Percentiles rank a stretch among this genome's conserved stretches.
Evolutionary conservation across 2,113 vertebrate species (phyloP).

Genomic region (Rhea americana): DNA sequence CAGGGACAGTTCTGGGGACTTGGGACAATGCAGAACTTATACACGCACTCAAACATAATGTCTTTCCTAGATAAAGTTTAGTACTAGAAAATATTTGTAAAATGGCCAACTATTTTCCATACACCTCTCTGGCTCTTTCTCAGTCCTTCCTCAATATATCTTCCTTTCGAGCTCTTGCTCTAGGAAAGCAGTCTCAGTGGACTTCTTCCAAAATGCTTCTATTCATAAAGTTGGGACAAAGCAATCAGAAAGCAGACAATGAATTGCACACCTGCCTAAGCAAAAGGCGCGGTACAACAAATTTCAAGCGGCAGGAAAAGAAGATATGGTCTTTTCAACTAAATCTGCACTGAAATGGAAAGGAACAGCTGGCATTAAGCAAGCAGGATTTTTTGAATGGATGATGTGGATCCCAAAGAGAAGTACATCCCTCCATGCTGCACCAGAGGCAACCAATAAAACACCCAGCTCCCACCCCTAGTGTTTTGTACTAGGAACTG

Average conservation of each 20-base stretch:
- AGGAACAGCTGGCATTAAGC: neutral
- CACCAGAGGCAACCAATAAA: rapidly evolving
- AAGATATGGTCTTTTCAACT: neutral
- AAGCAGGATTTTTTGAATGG: neutral
- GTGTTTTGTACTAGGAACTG: neutral
- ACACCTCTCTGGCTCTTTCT: neutral
- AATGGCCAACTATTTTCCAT: neutral
- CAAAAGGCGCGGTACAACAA: neutral
- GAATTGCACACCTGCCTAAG: neutral
- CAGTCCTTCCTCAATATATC: neutral
- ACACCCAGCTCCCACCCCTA: neutral
- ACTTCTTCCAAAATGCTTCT: neutral
- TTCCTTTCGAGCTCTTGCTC: neutral
- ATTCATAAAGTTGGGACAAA: neutral
- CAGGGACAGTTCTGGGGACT: no score
- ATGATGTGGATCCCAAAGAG: neutral
- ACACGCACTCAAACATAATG: neutral
- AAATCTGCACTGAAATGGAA: neutral
- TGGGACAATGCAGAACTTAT: neutral
- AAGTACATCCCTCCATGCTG: neutral
- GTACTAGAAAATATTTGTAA: neutral
- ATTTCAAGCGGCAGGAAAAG: neutral
- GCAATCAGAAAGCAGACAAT: neutral
- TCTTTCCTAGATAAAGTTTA: neutral
- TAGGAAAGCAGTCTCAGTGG: neutral